Percentiles rank a stretch among this genome's conserved stretches.
Evolutionary conservation across 2,888 invertebrate species (phyloP).

Genomic region (Sericinus montela): DNA sequence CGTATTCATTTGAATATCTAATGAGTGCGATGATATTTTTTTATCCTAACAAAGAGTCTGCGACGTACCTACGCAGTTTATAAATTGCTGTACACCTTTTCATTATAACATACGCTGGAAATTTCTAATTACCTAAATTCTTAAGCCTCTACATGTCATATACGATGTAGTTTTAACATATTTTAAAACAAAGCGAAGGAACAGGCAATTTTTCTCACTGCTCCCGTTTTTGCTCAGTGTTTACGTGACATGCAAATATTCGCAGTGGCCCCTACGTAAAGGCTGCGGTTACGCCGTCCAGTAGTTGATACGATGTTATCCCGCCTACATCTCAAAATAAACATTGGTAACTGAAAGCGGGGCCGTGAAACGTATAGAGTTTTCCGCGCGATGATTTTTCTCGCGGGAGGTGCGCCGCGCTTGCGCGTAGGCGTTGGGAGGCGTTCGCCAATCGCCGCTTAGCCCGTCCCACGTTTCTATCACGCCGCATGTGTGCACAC

Average conservation of each 20-base stretch:
- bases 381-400: constrained; percentile 68
- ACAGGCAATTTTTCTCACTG: background rate
- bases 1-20: constrained; percentile 66
- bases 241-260: constrained; percentile 6
- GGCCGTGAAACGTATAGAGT: constrained; percentile 41
- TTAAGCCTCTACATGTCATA: background rate
- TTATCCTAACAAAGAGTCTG: constrained; percentile 34
- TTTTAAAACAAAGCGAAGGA: background rate
- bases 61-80: constrained; percentile 31
- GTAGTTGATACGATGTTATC: constrained; percentile 41
- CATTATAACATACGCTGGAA: constrained; percentile 28
- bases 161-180: background rate
- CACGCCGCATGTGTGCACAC: constrained; percentile 43
- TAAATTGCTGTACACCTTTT: constrained; percentile 24
- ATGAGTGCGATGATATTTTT: constrained; percentile 45
- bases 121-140: background rate
- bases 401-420: constrained; percentile 45
- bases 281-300: constrained; percentile 38
- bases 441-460: constrained; percentile 73
- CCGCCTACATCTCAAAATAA: constrained; percentile 57
- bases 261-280: constrained; percentile 22
- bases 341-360: constrained; percentile 44
- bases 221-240: constrained; percentile 37
- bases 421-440: constrained; percentile 79
- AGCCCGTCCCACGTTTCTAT: constrained; percentile 62